Evolutionary conservation across 2,797 vertebrate species (phyloP).

Genomic region (Chloroceryle inda): DNA sequence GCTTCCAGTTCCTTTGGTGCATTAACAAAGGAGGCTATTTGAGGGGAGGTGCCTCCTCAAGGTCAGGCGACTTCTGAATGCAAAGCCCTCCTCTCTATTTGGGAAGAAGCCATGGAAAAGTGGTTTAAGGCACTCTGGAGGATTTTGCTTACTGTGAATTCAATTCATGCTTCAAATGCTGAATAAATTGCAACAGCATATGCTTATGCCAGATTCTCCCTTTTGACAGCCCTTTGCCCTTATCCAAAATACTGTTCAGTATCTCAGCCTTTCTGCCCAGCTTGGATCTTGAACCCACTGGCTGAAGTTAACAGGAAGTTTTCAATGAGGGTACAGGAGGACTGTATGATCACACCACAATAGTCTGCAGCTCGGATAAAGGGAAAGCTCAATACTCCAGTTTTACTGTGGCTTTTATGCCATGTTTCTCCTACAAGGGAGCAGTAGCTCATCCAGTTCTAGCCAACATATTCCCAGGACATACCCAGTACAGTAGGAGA

Average conservation of each 20-base stretch:
- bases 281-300: neutral
- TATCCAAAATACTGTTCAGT: neutral
- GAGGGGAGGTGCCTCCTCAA: neutral
- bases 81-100: neutral
- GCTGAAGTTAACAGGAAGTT: neutral
- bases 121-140: neutral
- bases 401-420: neutral
- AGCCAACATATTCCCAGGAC: conserved; percentile 25
- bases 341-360: neutral
- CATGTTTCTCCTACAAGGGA: neutral
- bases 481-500: conserved; percentile 86
- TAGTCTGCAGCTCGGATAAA: neutral
- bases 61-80: neutral
- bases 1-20: neutral
- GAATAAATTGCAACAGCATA: conserved; percentile 30
- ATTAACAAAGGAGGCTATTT: neutral
- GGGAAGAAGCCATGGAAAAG: conserved; percentile 21
- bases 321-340: neutral
- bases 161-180: conserved; percentile 43
- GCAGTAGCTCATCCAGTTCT: neutral
- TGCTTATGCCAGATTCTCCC: neutral
- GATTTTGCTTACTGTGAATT: conserved; percentile 33
- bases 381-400: neutral
- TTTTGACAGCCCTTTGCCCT: conserved; percentile 2
- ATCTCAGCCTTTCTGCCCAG: neutral